Evolutionary conservation across 2,888 invertebrate genomes (phyloP).

Genomic region (Ceratothoa steindachneri): DNA sequence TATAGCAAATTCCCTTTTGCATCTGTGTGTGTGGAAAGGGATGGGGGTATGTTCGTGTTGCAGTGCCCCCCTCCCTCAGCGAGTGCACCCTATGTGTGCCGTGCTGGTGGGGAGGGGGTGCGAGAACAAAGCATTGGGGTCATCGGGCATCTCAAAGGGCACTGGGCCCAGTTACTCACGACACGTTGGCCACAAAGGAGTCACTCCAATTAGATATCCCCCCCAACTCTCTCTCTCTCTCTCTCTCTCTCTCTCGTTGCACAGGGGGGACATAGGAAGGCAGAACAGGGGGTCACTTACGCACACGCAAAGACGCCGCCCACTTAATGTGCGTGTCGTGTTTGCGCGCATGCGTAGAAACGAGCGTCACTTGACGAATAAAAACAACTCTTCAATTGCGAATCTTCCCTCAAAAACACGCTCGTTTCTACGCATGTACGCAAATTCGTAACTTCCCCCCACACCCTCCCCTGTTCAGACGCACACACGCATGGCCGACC

Average conservation of each 20-base stretch:
- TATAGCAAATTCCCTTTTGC: not conserved
- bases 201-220: constrained; percentile 14
- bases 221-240: not conserved
- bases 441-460: not conserved
- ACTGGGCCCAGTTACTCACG: not conserved
- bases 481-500: too few species aligned
- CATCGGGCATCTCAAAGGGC: constrained; percentile 2
- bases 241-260: constrained; percentile 2
- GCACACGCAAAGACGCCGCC: too few species aligned
- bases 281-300: too few species aligned
- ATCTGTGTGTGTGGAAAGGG: not conserved
- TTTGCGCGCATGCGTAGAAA: too few species aligned
- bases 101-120: not conserved
- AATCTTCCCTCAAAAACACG: not conserved
- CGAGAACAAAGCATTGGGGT: constrained; percentile 9
- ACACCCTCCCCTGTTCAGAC: not conserved
- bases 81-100: constrained; percentile 4
- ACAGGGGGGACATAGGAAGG: too few species aligned
- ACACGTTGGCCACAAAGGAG: constrained; percentile 1
- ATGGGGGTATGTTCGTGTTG: not conserved
- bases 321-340: too few species aligned
- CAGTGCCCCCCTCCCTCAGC: not conserved
- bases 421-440: not conserved
- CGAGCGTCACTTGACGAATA: too few species aligned
- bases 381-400: not conserved